Conservation (phyloP, 2,888 invertebrate species). For the Baronia brevicornis region DNA sequence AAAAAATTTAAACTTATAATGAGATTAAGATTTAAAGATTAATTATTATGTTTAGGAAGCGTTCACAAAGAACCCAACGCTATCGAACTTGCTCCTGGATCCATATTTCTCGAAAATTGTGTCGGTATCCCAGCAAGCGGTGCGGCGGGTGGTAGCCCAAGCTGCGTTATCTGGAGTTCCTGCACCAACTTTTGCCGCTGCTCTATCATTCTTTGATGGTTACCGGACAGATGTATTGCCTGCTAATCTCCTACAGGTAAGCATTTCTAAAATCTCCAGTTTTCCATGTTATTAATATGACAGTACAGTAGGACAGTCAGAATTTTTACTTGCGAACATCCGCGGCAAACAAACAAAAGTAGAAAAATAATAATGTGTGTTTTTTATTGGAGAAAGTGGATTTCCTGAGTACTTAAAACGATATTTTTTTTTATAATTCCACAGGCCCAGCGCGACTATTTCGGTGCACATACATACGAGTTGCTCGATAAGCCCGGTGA, state of each 20-base stretch:
- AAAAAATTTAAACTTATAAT: too few relatives aligned
- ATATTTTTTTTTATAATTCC: slow-evolving; percentile 20
- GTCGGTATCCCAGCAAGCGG: slow-evolving; percentile 85
- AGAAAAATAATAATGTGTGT: too few relatives aligned
- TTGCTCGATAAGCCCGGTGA: slow-evolving; percentile 88
- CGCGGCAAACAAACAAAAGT: too few relatives aligned
- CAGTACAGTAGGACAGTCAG: not conserved
- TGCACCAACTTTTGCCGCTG: slow-evolving; percentile 93
- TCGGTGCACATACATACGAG: slow-evolving; percentile 99
- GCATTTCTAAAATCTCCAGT: not conserved
- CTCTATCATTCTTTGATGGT: slow-evolving; percentile 98
- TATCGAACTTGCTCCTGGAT: slow-evolving; percentile 92
- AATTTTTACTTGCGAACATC: too few relatives aligned
- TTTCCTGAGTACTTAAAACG: not conserved
- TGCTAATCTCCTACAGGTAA: slow-evolving; percentile 94
- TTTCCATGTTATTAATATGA: not conserved
- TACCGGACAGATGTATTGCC: slow-evolving; percentile 91
- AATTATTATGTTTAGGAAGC: slow-evolving; percentile 77
- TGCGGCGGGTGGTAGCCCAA: slow-evolving; percentile 88
- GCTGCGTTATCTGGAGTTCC: slow-evolving; percentile 89
- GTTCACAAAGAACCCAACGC: slow-evolving; percentile 89
- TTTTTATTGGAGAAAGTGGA: not conserved
- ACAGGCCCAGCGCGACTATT: slow-evolving; percentile 97
- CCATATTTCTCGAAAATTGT: slow-evolving; percentile 94
- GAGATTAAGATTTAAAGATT: not conserved